Evolutionary conservation across 2,797 vertebrate genomes (phyloP), one percentile per base, ranked within the genome.

Genomic region (Pseudopleuronectes americanus): DNA sequence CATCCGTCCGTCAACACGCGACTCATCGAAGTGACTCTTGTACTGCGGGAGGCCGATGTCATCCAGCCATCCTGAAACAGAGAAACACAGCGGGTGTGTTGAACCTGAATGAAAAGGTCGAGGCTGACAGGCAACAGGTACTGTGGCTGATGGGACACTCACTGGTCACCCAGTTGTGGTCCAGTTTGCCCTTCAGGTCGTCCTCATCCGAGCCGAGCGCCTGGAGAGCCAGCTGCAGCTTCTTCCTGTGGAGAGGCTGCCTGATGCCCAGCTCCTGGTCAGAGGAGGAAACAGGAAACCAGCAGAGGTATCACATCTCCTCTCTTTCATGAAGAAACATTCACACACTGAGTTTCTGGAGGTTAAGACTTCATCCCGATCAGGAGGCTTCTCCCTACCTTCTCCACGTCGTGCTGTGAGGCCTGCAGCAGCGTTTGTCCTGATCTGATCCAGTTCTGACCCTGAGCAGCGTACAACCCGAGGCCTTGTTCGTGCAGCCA

Each of bases 11-110:
- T 99, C 98, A 3, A 99, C 95, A 22, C 96, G 95, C 0, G 96
- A 96, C 74, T 99, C 98, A 19, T 99, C 97, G 88, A 99, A 99
- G 92, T 98, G 96, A 17, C 95, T 97, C 85, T 99, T 99, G 54
- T 99, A 99, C 85, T 99, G 98, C 6, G 98, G 97, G 33, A 99
- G 94, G 43, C 98, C 98, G n/a, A 99, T 98, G 77, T 99, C 97
- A 79, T 99, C 98, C 93, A 99, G 87, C 98, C 98, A 99, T 41
- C 96, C 97, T 93, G 87, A 41, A 67, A 68, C 4, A 24, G 48
- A 57, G 31, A 62, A 51, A 51, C 33, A 59, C 1, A 14, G 22
- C 2, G 41, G 0, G 41, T 19, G 43, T 19, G 43, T 45, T 17
- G 17, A 19, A 45, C 4, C 17, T 45, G 43, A 19, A 8, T 19